These are phyloP conservation scores for Miniopterus natalensis DNA, from an alignment of 2,113 vertebrate genomes.

Conservation along the genomic window DNA sequence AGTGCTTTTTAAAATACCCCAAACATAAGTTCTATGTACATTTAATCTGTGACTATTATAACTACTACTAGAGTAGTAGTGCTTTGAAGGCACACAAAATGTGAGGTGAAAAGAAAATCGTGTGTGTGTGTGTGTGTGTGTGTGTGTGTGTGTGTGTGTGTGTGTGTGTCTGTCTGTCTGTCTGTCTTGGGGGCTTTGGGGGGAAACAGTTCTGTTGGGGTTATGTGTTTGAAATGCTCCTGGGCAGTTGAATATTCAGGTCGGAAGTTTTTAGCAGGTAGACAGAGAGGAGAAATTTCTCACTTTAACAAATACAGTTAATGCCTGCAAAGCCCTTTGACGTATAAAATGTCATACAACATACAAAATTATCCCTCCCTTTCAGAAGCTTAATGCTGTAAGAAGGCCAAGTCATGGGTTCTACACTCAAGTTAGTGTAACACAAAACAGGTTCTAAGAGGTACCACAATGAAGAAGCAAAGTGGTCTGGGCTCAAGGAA, in stretches of 20 bases:
- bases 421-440: not conserved
- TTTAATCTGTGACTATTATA: constrained; percentile 36
- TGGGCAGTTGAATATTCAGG: not conserved
- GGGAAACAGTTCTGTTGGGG: not conserved
- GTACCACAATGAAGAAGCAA: constrained; percentile 40
- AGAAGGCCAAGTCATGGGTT: not conserved
- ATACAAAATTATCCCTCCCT: not conserved
- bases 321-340: not conserved
- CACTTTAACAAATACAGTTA: constrained; percentile 25
- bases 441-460: not conserved
- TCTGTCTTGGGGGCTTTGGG: not conserved
- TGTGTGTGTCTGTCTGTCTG: not conserved
- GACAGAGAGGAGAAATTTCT: not conserved
- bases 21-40: constrained; percentile 4
- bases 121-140: rapidly evolving
- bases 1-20: not conserved
- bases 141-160: not conserved
- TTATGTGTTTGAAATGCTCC: constrained; percentile 42
- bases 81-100: constrained; percentile 21
- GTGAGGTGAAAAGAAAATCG: not conserved
- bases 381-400: not conserved
- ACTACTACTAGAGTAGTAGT: not conserved
- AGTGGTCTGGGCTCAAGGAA: not conserved
- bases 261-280: constrained; percentile 41
- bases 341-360: constrained; percentile 15